phyloP scores from a whole-genome alignment of 2,113 vertebrate genomes.

The Mungos mungo region DNA sequence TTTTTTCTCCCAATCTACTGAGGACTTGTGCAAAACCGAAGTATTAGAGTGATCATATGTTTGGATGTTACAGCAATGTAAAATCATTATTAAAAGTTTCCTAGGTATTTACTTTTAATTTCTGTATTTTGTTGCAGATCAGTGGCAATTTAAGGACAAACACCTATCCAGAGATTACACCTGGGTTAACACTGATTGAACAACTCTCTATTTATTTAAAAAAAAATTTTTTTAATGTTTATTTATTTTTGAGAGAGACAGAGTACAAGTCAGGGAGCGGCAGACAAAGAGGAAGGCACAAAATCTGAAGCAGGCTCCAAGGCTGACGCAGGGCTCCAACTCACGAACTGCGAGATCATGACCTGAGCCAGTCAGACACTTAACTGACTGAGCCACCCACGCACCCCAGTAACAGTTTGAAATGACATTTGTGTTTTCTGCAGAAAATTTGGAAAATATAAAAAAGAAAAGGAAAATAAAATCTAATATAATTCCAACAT shows the following conservation, averaged over 20 bases:
- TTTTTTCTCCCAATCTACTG: not conserved
- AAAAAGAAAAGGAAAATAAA: no score
- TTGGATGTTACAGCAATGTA: not conserved
- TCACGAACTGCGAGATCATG: no score
- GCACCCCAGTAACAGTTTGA: no score
- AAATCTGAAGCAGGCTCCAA: no score
- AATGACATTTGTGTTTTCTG: no score
- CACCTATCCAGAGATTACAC: not conserved
- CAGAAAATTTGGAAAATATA: no score
- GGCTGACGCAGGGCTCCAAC: not conserved
- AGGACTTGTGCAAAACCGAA: not conserved
- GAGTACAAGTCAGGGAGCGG: not conserved
- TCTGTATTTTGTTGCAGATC: not conserved
- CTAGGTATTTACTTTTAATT: not conserved
- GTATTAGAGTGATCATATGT: not conserved
- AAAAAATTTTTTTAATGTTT: no score
- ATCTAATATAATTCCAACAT: no score
- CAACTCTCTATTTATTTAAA: not conserved
- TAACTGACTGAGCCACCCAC: not conserved
- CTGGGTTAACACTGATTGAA: not conserved
- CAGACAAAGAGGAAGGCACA: not conserved
- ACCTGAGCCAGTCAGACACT: no score
- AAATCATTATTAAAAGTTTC: not conserved
- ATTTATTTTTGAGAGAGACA: not conserved
- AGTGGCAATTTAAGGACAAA: not conserved